These are phyloP conservation scores for Troilus luridus DNA, from an alignment of 2,888 invertebrate genomes.

Conservation along the genomic window DNA sequence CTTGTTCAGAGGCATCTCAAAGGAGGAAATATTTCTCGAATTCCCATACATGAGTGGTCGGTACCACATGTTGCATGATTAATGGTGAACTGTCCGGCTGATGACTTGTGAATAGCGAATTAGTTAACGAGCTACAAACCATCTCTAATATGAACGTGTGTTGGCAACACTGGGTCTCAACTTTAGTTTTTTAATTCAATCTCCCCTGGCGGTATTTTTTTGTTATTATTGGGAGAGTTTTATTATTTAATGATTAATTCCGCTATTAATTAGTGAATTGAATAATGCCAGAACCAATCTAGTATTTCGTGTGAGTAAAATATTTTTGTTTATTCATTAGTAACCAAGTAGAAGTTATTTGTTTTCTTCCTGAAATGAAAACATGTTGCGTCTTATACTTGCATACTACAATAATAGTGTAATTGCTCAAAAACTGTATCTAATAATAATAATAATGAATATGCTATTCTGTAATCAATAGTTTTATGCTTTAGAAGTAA, in stretches of 20 bases:
- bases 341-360: background rate
- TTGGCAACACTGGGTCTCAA: conserved; percentile 2
- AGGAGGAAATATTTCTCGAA: background rate
- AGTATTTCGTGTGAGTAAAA: background rate
- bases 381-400: background rate
- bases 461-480: too few relatives aligned
- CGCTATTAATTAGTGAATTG: background rate
- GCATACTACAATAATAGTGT: too few relatives aligned
- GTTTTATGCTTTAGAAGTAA: too few relatives aligned
- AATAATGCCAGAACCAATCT: background rate
- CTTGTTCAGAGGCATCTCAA: background rate
- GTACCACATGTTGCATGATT: background rate
- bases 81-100: background rate
- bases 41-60: background rate
- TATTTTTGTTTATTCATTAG: background rate
- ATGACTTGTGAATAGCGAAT: conserved; percentile 20
- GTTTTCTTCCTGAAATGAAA: background rate
- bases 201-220: background rate
- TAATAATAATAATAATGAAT: too few relatives aligned
- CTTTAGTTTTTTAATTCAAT: background rate
- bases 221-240: background rate
- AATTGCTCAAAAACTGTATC: too few relatives aligned
- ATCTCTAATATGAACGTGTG: background rate
- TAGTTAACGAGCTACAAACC: background rate
- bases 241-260: background rate